Percentiles rank a stretch among this genome's conserved stretches.
phyloP scores from a whole-genome alignment of 2,888 invertebrate species.

The Cyaniris semiargus region DNA sequence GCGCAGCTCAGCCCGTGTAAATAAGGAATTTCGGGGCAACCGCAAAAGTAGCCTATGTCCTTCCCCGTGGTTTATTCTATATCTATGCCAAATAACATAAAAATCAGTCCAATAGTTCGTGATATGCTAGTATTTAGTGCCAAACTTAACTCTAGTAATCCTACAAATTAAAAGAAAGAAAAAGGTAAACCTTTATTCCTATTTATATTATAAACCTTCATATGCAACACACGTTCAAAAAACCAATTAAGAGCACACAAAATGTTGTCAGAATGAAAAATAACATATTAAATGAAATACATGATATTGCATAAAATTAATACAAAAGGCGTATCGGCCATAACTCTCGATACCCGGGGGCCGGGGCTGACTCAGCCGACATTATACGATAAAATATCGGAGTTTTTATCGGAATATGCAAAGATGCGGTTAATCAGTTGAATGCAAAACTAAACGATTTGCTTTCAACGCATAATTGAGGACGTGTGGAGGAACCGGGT shows the following conservation, averaged over 20 bases:
- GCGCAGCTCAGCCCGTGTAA: too few relatives aligned
- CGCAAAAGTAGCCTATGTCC: too few relatives aligned
- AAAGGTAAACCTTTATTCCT: too few relatives aligned
- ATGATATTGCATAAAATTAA: conserved; percentile 27
- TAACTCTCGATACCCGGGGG: conserved; percentile 11
- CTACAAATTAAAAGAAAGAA: too few relatives aligned
- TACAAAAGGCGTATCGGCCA: conserved; percentile 16
- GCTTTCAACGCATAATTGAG: not conserved
- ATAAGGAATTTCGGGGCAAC: too few relatives aligned
- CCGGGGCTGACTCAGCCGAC: not conserved
- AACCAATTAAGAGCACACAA: not conserved
- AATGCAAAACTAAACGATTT: not conserved
- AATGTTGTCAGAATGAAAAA: conserved; percentile 22
- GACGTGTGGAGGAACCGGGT: too few relatives aligned
- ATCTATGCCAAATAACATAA: too few relatives aligned
- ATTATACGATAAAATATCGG: conserved; percentile 14
- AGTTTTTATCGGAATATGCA: conserved; percentile 12
- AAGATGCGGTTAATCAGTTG: conserved; percentile 4
- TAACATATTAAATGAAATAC: conserved; percentile 26
- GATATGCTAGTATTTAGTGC: too few relatives aligned
- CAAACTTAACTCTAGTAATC: too few relatives aligned
- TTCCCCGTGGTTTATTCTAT: too few relatives aligned
- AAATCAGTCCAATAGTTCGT: too few relatives aligned
- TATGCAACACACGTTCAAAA: not conserved
- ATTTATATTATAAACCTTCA: not conserved